These are phyloP conservation scores for Drosophila greeni DNA, from an alignment of 2,888 invertebrate genomes.

Conservation along the genomic window DNA sequence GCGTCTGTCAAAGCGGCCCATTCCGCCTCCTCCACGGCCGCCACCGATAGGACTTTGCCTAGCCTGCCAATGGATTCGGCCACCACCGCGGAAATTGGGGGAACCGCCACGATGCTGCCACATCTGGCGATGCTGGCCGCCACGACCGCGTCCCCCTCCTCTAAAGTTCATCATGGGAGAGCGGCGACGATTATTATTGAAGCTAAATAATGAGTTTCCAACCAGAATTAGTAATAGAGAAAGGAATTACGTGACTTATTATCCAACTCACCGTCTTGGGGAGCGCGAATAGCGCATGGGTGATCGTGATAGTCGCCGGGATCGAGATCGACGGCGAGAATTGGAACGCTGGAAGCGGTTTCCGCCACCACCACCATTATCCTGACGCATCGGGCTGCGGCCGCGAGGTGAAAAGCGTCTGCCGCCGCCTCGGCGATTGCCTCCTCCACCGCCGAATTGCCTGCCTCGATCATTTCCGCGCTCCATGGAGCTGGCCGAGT, in stretches of 20 bases:
- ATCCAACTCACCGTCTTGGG: constrained; percentile 74
- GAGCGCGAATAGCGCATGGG: constrained; percentile 77
- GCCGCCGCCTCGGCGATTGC: constrained; percentile 60
- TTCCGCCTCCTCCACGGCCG: constrained; percentile 60
- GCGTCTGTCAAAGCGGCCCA: constrained; percentile 64
- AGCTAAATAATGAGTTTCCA: constrained; percentile 53
- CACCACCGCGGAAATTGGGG: constrained; percentile 68
- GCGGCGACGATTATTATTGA: constrained; percentile 74
- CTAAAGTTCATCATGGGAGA: constrained; percentile 71
- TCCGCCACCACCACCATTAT: constrained; percentile 60
- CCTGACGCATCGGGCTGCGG: constrained; percentile 67
- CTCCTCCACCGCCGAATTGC: constrained; percentile 68
- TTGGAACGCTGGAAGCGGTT: constrained; percentile 75
- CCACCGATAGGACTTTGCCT: constrained; percentile 71
- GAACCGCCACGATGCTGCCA: constrained; percentile 63
- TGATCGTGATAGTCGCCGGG: constrained; percentile 76
- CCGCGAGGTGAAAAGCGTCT: constrained; percentile 68
- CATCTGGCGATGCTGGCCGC: constrained; percentile 63
- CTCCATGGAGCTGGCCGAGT: constrained; percentile 82
- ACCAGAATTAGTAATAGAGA: not conserved
- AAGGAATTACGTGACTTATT: too few species aligned
- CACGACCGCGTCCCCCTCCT: constrained; percentile 62
- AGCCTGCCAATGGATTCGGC: constrained; percentile 73
- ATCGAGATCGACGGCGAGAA: constrained; percentile 76
- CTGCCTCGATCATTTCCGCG: constrained; percentile 66